These are phyloP conservation scores for Smittia aterrima DNA, from an alignment of 2,888 invertebrate genomes.

Conservation along the genomic window DNA sequence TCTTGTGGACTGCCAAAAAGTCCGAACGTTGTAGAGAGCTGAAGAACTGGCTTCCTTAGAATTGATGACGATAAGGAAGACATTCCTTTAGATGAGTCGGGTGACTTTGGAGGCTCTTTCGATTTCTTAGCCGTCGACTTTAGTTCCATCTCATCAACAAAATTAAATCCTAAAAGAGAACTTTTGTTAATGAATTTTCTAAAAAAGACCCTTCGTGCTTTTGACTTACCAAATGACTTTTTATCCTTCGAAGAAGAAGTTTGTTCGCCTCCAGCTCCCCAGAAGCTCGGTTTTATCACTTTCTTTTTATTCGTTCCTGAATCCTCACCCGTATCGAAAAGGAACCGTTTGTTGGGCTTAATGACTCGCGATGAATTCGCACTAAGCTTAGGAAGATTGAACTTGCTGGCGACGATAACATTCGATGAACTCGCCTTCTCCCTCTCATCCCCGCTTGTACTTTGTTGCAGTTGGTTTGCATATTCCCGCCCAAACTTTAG, in stretches of 20 bases:
- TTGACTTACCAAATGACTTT: conserved; percentile 23
- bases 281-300: conserved; percentile 34
- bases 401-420: conserved; percentile 58
- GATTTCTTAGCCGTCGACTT: background rate
- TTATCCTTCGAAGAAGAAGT: conserved; percentile 13
- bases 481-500: conserved; percentile 48
- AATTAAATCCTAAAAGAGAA: conserved; percentile 34
- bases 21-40: conserved; percentile 50
- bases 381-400: conserved; percentile 77
- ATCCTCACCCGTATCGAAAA: conserved; percentile 63
- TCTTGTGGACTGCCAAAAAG: conserved; percentile 52
- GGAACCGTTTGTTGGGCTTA: conserved; percentile 82
- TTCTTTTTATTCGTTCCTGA: conserved; percentile 47
- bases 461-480: background rate
- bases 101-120: background rate
- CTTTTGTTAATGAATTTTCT: background rate
- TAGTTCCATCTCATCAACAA: conserved; percentile 29
- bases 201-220: background rate
- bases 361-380: conserved; percentile 83
- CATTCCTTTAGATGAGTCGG: background rate
- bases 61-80: conserved; percentile 13
- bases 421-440: conserved; percentile 47
- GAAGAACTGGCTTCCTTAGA: conserved; percentile 39
- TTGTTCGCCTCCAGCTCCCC: conserved; percentile 51
- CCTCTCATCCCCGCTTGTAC: background rate